A percentile compares a stretch with the other conserved stretches of the same genome.
Conservation (phyloP, 1,140 invertebrate species). For the Branchinecta lindahli region DNA sequence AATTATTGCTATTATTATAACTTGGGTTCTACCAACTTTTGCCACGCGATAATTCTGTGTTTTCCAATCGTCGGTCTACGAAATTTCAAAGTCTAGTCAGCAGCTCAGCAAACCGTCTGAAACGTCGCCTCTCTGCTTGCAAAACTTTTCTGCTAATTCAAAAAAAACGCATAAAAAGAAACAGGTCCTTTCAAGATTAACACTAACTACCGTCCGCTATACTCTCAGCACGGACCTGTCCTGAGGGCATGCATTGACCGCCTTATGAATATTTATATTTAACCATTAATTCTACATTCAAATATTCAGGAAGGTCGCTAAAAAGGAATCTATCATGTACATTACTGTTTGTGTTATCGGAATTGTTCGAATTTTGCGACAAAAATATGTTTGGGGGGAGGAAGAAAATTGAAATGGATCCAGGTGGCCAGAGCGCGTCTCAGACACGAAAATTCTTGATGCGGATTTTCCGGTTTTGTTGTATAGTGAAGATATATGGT, state of each 20-base stretch:
- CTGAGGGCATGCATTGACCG: not conserved
- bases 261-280: slow-evolving; percentile 11
- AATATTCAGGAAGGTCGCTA: not conserved
- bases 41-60: no score
- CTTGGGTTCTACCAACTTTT: no score
- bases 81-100: no score
- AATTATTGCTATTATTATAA: no score
- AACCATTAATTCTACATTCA: not conserved
- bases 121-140: no score
- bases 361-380: not conserved
- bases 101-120: no score
- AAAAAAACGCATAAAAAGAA: no score
- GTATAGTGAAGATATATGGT: slow-evolving; percentile 6
- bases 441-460: slow-evolving; percentile 1
- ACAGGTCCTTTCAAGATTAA: no score
- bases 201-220: no score
- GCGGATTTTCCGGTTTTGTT: slow-evolving; percentile 7
- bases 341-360: not conserved
- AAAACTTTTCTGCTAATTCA: no score
- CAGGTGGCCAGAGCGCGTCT: not conserved
- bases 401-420: not conserved
- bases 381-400: not conserved
- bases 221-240: not conserved
- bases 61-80: no score
- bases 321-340: not conserved